Base-by-base conservation (phyloP, 2,113 vertebrate species). In the Callipepla squamata region DNA sequence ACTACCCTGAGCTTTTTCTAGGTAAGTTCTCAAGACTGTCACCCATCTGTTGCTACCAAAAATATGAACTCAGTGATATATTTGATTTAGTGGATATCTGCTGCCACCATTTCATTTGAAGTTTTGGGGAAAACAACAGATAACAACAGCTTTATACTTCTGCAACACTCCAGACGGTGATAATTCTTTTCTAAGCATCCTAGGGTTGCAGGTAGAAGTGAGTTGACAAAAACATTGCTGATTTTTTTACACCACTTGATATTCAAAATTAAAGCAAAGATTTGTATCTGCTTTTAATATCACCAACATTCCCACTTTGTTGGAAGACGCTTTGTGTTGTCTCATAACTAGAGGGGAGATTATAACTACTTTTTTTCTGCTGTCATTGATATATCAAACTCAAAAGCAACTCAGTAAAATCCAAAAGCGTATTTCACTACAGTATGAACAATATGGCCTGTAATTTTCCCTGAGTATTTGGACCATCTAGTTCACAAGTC, bases 31-130 rank as follows among this genome's bases (percentile, higher is more conserved):
- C 72, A 90, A 95, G 82, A 95, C 82, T 94, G 79, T 78, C 72
- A 85, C 50, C 87, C 92, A 90, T 94, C 87, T 96, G 92, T 88
- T 93, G 61, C 76, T 95, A 89, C 88, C 82, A 86, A 94, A 96
- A 96, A 95, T 90, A 94, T 50, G 45, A 87, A 82, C 68, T 77
- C 3, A 4, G 72, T 74, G 85, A 92, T 87, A 94, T 20, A 70
- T 77, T 89, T 82, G 76, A 93, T 95, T 83, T 86, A 94, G 93
- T 75, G 73, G 82, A 61, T 96, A 80, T 75, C 72, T 94, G 59
- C 82, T 85, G 68, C 93, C 55, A 82, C 45, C 7, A 3, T 67
- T 95, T 94, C 63, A 47, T 91, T 90, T 94, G 42, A 93, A 95
- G 68, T 70, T 87, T 83, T 70, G 72, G 50, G 87, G 80, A 83